Evolutionary conservation across 2,113 vertebrate species (phyloP), one percentile per base, ranked within the genome.

Genomic region (Donacobius atricapilla): DNA sequence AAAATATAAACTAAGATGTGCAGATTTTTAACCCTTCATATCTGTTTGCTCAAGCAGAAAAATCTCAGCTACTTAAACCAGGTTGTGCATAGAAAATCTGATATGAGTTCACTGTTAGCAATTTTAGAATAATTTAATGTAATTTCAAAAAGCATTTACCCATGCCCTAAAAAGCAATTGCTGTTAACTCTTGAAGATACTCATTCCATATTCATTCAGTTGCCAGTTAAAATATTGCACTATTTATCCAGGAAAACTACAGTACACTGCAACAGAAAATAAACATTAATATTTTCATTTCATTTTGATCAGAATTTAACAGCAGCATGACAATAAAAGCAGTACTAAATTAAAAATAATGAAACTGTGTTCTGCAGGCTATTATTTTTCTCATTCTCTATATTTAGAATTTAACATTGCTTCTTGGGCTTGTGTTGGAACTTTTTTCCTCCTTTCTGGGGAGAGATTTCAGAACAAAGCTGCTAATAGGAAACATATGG

Each of bases 401-500:
- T 39, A 47, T 85, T 87, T 35, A 87, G 82, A 96, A 94, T 65
- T 80, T 58, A 89, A 93, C 83, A 93, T 81, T 94, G 75, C 39
- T 97, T 84, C 90, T 90, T 97, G 96, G 90, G 48, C 19, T 85
- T 88, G 28, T 37, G 12, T 96, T 83, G 79, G 56, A 48, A 69
- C 14, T 96, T 83, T 69, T 13, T 0, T 27, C 33, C 96, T 97
- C 94, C 92, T 96, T 94, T 96, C 97, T 96, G 87, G 95, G 79
- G 81, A 97, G 94, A 93, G 61, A 48, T 92, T 93, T 97, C 91
- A 97, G 97, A 98, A 98, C 91, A 98, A 97, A 98, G 94, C 97
- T 97, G 94, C 97, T 98, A 98, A 98, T 96, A 98, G 96, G 96
- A 99, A 99, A 99, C 99, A 99, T 98, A 99, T 98, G 99, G 98